Conservation (phyloP, 2,888 invertebrate genomes). For the Fragum fragum region DNA sequence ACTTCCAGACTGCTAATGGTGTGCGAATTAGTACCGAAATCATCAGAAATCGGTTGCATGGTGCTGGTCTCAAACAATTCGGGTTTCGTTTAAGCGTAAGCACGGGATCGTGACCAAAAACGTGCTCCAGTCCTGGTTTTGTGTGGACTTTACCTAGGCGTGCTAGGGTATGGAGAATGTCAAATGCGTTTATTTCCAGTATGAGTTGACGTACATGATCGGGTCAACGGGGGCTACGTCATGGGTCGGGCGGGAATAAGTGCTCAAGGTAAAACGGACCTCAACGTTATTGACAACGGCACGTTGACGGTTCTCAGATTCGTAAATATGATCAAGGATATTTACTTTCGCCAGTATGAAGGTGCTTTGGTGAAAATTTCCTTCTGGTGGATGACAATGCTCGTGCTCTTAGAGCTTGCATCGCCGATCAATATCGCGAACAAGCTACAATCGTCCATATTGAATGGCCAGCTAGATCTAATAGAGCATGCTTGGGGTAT, state of each 20-base stretch:
- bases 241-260: no score
- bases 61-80: conserved; percentile 9
- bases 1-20: conserved; percentile 5
- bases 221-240: no score
- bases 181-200: conserved; percentile 20
- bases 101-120: conserved; percentile 13
- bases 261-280: no score
- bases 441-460: conserved; percentile 19
- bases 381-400: conserved; percentile 45
- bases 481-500: no score
- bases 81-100: conserved; percentile 5
- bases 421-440: conserved; percentile 31
- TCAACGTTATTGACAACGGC: no score
- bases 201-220: background rate
- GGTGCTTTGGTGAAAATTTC: conserved; percentile 40
- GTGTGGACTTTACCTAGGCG: conserved; percentile 20
- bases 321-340: conserved; percentile 17
- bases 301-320: no score
- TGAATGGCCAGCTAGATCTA: conserved; percentile 34
- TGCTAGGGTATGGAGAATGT: conserved; percentile 18
- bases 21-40: conserved; percentile 5
- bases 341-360: conserved; percentile 20
- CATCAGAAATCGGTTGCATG: conserved; percentile 8
- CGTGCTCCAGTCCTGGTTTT: conserved; percentile 24
- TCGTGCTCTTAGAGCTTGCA: conserved; percentile 32